A percentile compares a stretch with the other conserved stretches of the same genome.
These are phyloP conservation scores for Nebria ingens DNA, from an alignment of 1,140 invertebrate species.

Conservation along the genomic window DNA sequence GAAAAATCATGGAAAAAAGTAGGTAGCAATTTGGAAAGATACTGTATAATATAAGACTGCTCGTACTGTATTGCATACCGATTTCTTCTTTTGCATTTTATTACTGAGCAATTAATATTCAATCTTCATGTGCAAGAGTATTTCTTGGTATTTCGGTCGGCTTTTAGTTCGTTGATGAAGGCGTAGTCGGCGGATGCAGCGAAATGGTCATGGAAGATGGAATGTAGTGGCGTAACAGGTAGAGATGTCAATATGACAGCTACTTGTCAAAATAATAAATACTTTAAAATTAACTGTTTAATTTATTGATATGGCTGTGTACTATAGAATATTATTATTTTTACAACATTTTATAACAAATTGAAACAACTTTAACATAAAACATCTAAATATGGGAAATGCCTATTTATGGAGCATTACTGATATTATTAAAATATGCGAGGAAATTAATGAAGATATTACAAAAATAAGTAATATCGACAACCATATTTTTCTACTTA, in stretches of 20 bases:
- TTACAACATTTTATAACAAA: not conserved
- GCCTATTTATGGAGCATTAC: conserved; percentile 23
- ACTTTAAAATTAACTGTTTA: not conserved
- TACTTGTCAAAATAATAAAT: not conserved
- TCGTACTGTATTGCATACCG: no score
- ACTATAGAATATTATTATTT: not conserved
- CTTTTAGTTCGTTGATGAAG: no score
- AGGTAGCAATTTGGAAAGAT: no score
- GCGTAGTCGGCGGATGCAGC: not conserved
- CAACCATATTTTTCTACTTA: conserved; percentile 26
- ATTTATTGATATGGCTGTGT: conserved; percentile 7
- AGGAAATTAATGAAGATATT: conserved; percentile 21
- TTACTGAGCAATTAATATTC: no score
- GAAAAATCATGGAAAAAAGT: no score
- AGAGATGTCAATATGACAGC: conserved; percentile 1
- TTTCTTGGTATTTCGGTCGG: no score
- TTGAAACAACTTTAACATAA: not conserved
- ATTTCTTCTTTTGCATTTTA: no score
- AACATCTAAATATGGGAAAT: conserved; percentile 16
- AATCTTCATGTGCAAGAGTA: no score
- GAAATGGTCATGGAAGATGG: not conserved
- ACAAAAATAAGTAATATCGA: conserved; percentile 27
- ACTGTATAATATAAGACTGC: no score
- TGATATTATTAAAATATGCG: conserved; percentile 18
- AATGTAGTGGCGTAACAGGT: not conserved